phyloP scores from a whole-genome alignment of 2,888 invertebrate genomes.

The Hirtodrosophila confusa region DNA sequence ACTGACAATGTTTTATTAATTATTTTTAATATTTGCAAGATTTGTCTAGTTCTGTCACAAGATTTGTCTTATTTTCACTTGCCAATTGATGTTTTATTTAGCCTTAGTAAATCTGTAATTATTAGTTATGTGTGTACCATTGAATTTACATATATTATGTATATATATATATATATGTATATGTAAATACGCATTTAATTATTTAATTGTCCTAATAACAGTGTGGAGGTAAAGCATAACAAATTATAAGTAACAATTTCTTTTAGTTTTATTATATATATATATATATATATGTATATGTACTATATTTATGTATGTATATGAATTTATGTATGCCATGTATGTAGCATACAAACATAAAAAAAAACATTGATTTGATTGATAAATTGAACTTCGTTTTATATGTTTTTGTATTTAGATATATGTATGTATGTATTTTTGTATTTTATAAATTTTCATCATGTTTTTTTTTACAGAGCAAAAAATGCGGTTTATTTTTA shows the following conservation, averaged over 20 bases:
- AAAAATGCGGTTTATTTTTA: slow-evolving; percentile 28
- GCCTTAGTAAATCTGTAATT: slow-evolving; percentile 11
- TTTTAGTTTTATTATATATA: slow-evolving; percentile 40
- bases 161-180: slow-evolving; percentile 19
- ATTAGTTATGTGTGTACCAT: slow-evolving; percentile 22
- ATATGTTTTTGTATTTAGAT: slow-evolving; percentile 36
- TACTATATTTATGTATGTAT: slow-evolving; percentile 27
- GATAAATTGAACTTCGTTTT: slow-evolving; percentile 60
- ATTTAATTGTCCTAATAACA: slow-evolving; percentile 80
- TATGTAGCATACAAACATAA: slow-evolving; percentile 45
- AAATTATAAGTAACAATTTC: slow-evolving; percentile 68
- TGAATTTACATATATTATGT: slow-evolving; percentile 1
- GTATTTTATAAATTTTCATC: slow-evolving; percentile 8
- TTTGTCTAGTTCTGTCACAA: slow-evolving; percentile 10
- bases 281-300: slow-evolving; percentile 24
- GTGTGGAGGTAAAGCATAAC: slow-evolving; percentile 77
- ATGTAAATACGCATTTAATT: slow-evolving; percentile 54
- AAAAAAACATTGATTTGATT: slow-evolving; percentile 50
- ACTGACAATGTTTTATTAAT: slow-evolving; percentile 13
- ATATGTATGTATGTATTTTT: slow-evolving; percentile 20
- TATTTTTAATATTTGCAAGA: slow-evolving; percentile 9
- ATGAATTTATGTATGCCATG: slow-evolving; percentile 24
- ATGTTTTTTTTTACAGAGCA: slow-evolving; percentile 31
- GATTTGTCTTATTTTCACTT: slow-evolving; percentile 16
- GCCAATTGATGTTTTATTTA: slow-evolving; percentile 14